Evolutionary conservation across 2,888 invertebrate species (phyloP).

Genomic region (Chaetoderma sp.): DNA sequence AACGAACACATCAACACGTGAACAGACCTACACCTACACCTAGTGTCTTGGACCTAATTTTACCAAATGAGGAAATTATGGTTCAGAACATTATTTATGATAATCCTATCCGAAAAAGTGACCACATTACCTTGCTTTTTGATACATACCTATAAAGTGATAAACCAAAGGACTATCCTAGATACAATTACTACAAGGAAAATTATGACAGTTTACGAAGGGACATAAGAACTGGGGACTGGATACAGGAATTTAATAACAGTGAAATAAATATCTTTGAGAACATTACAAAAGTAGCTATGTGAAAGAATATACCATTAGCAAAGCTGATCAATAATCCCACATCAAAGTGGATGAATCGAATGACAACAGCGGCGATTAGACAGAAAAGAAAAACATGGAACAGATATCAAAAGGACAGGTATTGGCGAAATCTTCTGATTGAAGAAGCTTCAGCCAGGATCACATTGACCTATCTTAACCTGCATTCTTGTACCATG

Average conservation of each 20-base stretch:
- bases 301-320: neutral
- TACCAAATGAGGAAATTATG: too few relatives aligned
- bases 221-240: neutral
- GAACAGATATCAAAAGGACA: neutral
- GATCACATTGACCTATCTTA: too few relatives aligned
- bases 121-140: neutral
- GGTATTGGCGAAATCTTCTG: too few relatives aligned
- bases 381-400: neutral
- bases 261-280: neutral
- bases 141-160: neutral
- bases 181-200: neutral
- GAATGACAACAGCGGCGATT: neutral
- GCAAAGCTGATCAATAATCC: neutral
- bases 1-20: neutral
- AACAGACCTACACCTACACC: neutral
- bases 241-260: neutral
- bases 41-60: neutral
- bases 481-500: too few relatives aligned
- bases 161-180: neutral
- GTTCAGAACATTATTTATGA: neutral
- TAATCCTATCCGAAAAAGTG: neutral
- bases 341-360: neutral
- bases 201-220: neutral
- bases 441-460: too few relatives aligned
- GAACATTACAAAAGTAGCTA: neutral